Evolutionary conservation across 2,797 vertebrate genomes (phyloP).

Genomic region (Perodicticus potto): DNA sequence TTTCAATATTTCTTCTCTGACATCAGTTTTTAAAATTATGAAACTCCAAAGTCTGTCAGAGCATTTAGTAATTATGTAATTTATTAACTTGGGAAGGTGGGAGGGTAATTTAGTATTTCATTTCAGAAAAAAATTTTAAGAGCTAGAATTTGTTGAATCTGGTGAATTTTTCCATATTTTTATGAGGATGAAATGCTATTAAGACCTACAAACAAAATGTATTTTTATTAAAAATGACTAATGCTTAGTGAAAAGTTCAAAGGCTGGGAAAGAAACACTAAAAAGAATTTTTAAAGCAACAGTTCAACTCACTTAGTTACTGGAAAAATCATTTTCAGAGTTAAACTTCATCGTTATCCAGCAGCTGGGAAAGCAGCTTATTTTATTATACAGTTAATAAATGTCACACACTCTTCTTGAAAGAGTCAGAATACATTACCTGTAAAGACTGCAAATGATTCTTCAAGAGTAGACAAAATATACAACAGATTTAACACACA

Average conservation of each 20-base stretch:
- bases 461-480: background rate
- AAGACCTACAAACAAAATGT: constrained; percentile 80
- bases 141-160: constrained; percentile 62
- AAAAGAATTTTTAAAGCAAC: constrained; percentile 69
- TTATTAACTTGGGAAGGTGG: constrained; percentile 76
- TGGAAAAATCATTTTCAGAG: constrained; percentile 83
- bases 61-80: constrained; percentile 83
- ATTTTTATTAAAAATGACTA: constrained; percentile 85
- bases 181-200: constrained; percentile 74
- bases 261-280: constrained; percentile 77
- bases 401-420: constrained; percentile 63
- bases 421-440: constrained; percentile 61
- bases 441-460: constrained; percentile 40
- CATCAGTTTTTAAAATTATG: constrained; percentile 82
- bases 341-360: constrained; percentile 70
- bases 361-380: constrained; percentile 78
- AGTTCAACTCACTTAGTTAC: constrained; percentile 70
- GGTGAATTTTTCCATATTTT: constrained; percentile 74
- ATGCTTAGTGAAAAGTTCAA: constrained; percentile 82
- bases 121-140: constrained; percentile 69
- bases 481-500: background rate
- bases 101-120: constrained; percentile 63
- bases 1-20: constrained; percentile 79
- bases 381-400: constrained; percentile 77
- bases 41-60: constrained; percentile 78